Evolutionary conservation across 2,113 vertebrate species (phyloP).

Genomic region (Pitta sordida): DNA sequence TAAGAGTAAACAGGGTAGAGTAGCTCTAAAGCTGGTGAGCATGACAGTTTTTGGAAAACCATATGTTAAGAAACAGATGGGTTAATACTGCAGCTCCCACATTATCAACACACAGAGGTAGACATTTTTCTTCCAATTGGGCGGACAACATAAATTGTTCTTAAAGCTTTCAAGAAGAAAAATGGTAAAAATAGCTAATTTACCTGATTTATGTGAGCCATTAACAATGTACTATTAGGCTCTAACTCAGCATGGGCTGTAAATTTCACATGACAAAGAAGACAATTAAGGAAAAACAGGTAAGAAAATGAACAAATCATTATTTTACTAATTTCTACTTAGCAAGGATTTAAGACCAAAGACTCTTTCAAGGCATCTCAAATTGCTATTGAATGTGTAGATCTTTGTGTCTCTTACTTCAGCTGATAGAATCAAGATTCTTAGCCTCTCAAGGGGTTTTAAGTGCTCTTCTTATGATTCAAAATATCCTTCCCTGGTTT

Average conservation of each 20-base stretch:
- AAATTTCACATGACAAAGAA: constrained; percentile 67
- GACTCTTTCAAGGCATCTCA: background rate
- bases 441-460: background rate
- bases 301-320: background rate
- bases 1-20: background rate
- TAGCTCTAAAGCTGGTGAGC: background rate
- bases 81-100: background rate
- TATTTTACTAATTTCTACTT: constrained; percentile 38
- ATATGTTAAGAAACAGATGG: background rate
- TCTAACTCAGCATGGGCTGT: constrained; percentile 52
- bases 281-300: constrained; percentile 60
- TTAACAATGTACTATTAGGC: constrained; percentile 16
- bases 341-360: background rate
- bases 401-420: background rate
- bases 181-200: constrained; percentile 64
- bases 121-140: background rate
- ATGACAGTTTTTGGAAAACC: background rate
- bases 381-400: background rate
- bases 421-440: background rate
- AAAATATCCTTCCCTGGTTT: background rate
- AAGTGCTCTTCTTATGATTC: background rate
- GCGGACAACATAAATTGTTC: constrained; percentile 49
- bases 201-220: constrained; percentile 73
- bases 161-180: constrained; percentile 63
- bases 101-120: background rate